These are phyloP conservation scores for Ypsolopha sequella DNA, from an alignment of 2,888 invertebrate species.

Conservation along the genomic window DNA sequence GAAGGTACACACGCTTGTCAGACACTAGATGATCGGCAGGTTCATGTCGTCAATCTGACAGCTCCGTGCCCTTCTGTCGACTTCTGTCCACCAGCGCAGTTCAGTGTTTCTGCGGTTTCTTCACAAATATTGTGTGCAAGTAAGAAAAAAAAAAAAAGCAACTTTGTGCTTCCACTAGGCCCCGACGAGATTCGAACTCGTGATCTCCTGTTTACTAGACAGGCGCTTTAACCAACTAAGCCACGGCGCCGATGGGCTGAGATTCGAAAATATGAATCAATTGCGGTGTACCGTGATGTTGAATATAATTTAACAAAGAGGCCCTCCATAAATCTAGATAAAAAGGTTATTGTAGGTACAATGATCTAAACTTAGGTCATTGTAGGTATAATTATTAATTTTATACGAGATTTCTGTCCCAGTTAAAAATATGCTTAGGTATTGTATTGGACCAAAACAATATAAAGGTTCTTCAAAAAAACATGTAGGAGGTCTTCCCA, in stretches of 20 bases:
- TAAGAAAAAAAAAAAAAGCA: conserved; percentile 31
- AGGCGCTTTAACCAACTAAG: conserved; percentile 72
- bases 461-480: too few species aligned
- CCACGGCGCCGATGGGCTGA: conserved; percentile 52
- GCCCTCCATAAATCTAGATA: too few species aligned
- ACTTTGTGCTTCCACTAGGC: conserved; percentile 26
- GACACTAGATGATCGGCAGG: conserved; percentile 45
- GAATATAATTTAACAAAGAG: too few species aligned
- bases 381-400: too few species aligned
- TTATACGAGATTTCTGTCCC: too few species aligned
- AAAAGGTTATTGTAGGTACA: too few species aligned
- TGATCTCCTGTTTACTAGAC: conserved; percentile 71
- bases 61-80: conserved; percentile 54
- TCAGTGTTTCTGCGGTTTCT: conserved; percentile 57
- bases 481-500: too few species aligned
- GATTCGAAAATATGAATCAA: conserved; percentile 22
- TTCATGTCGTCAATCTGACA: conserved; percentile 57
- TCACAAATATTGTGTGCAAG: conserved; percentile 71
- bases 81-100: conserved; percentile 65
- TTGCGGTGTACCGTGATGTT: not conserved
- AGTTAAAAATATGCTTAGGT: not conserved
- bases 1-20: conserved; percentile 59
- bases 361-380: too few species aligned
- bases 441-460: not conserved
- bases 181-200: conserved; percentile 71